Evolutionary conservation across 1,140 invertebrate genomes (phyloP), one percentile per base, ranked within the genome.

Genomic region (Lepidostoma basale): DNA sequence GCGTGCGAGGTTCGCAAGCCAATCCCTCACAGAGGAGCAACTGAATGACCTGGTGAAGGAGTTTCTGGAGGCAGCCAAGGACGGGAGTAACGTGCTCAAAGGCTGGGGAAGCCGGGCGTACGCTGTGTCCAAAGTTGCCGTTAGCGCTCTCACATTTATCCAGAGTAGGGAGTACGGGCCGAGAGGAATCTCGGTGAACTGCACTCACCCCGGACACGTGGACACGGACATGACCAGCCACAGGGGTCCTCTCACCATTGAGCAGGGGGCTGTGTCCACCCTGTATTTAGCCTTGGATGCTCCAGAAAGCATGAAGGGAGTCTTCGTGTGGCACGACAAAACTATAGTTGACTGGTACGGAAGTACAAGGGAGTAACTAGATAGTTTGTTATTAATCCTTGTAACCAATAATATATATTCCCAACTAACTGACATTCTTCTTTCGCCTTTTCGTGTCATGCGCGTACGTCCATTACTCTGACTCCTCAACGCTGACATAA

Each of bases 171-270:
- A 85, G 62, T 86, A 92, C 70, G 80, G 82, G 68, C 77, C 78
- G 9, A 83, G 84, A 63, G 88, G 88, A 75, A 84, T 90, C 25
- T 81, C 89, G 52, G 83, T 92, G 0, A 92, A 91, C 83, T 79
- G 84, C 44, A 87, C 89, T 40, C 86, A 88, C 73, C 87, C 87
- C 1, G 87, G 85, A 0, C 91, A 88, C 78, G 90, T 92, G 5
- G 84, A 86, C 72, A 92, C 91, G 1, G 90, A 92, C 72, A 89
- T 92, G 90, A 83, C 85, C 1, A 87, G 83, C 40, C 87, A 90
- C 69, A 88, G 87, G 74, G 90, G 90, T 6, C 76, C 74, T 0
- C 77, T 90, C 10, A 87, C 86, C 3, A 86, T 88, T 56, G 89
- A 91, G 62, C 69, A 90, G 78, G 91, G 89, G 4, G 79, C 81